A percentile compares a stretch with the other conserved stretches of the same genome.
These are phyloP conservation scores for Chromobotia macracanthus DNA, from an alignment of 2,797 vertebrate species.

Conservation along the genomic window DNA sequence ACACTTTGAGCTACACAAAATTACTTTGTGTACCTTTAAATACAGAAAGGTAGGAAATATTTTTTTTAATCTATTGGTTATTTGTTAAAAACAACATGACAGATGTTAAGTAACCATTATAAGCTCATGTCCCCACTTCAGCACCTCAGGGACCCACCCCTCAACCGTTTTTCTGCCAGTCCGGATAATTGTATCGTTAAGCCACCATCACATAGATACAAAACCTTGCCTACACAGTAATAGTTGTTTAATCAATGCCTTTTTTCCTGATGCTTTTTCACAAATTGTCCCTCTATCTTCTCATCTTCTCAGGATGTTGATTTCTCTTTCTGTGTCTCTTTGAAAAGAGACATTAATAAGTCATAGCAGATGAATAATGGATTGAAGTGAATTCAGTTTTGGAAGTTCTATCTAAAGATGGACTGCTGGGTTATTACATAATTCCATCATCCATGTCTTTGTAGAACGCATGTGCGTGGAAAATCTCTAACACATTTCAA, in stretches of 20 bases:
- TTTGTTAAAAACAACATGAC: too few species aligned
- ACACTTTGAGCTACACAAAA: too few species aligned
- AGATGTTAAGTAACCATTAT: too few species aligned
- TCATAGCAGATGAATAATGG: slow-evolving; percentile 57
- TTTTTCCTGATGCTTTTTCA: background rate
- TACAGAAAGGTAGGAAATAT: too few species aligned
- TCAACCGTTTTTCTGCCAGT: background rate
- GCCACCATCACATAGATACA: background rate
- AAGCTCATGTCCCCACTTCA: background rate
- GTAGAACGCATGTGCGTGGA: background rate
- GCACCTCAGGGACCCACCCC: background rate
- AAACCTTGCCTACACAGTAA: background rate
- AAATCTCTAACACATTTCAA: background rate
- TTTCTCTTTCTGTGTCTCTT: slow-evolving; percentile 58
- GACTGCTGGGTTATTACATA: slow-evolving; percentile 33
- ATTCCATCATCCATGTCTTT: slow-evolving; percentile 10
- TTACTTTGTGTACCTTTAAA: too few species aligned
- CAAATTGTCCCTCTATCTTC: background rate
- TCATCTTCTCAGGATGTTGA: slow-evolving; percentile 19
- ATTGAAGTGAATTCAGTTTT: slow-evolving; percentile 38
- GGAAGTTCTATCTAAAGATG: slow-evolving; percentile 33
- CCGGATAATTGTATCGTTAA: background rate
- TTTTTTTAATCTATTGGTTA: too few species aligned
- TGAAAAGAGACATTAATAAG: slow-evolving; percentile 48
- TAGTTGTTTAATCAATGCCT: background rate